Conservation (phyloP, 2,113 vertebrate genomes). For the Neodontobutis hainanensis region DNA sequence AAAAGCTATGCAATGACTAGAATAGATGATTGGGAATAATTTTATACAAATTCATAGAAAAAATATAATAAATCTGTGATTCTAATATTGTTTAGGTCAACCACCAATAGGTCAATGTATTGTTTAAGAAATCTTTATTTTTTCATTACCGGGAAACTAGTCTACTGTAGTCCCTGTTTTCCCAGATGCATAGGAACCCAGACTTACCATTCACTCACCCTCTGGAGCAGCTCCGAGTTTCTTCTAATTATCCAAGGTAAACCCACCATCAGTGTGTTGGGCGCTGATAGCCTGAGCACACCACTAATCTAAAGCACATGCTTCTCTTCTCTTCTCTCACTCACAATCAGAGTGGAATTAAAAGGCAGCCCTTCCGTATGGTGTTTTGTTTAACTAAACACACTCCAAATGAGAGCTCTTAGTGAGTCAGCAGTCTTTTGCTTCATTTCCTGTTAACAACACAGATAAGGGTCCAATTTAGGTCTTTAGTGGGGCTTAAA, state of each 20-base stretch:
- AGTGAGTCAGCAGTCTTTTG: background rate
- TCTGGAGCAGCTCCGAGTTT: constrained; percentile 65
- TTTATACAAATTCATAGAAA: too few species aligned
- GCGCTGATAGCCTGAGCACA: constrained; percentile 34
- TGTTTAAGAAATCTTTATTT: too few species aligned
- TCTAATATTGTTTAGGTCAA: too few species aligned
- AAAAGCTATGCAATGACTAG: too few species aligned
- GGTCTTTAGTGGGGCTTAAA: constrained; percentile 44
- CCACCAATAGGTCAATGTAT: too few species aligned
- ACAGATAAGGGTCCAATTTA: constrained; percentile 46
- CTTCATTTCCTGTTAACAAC: constrained; percentile 23
- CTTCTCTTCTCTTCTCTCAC: constrained; percentile 45
- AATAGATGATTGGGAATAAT: too few species aligned
- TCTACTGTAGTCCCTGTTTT: too few species aligned
- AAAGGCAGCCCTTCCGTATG: constrained; percentile 34
- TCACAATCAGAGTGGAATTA: constrained; percentile 10
- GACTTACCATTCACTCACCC: constrained; percentile 51
- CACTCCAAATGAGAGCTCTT: constrained; percentile 18
- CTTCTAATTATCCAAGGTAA: constrained; percentile 51
- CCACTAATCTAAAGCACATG: constrained; percentile 65
- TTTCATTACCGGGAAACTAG: too few species aligned
- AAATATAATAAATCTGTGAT: too few species aligned
- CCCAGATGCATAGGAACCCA: too few species aligned
- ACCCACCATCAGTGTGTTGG: constrained; percentile 46
- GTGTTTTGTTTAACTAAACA: constrained; percentile 35